Evolutionary conservation across 1,140 invertebrate species (phyloP), one percentile per base, ranked within the genome.

Genomic region (Drosophila eugracilis): DNA sequence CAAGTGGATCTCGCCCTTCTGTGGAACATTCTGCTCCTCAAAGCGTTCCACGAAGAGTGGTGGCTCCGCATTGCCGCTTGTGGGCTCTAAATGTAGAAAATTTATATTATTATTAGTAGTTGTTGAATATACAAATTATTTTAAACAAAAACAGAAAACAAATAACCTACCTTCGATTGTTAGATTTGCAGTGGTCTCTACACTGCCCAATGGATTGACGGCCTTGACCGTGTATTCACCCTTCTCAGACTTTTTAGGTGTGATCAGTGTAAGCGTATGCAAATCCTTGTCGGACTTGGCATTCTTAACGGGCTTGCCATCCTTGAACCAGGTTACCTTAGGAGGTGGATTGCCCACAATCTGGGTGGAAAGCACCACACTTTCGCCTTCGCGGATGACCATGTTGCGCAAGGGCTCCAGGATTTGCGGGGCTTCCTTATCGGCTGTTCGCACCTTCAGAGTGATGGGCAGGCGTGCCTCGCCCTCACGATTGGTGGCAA

Each of bases 401-500:
- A 95, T 93, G 63, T 94, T 95, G 69, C 94, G 94, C 1, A 97
- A 90, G 4, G 96, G 96, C 91, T 97, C 96, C 32, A 97, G 92
- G 39, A 97, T 94, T 93, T 96, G 94, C 30, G 96, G 96, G 62
- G 95, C 93, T 91, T 97, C 95, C 78, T 94, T 94, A 57, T 95
- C 93, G 4, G 93, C 93, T n/a, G 96, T 96, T 90, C 94, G 95
- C 70, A 96, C 95, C 92, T 97, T 97, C 0, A 99, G 91, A 9
- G 94, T 95, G 44, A 98, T 96, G 53, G 95, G 95, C 42, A 97
- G 93, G 44, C 94, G 94, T 12, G 97, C 95, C 93, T 98, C 96
- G 19, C 98, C 98, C 92, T 98, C 97, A 72, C 96, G 93, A 90
- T 98, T 99, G 49, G 95, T 96, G 4, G 97, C 97, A 26, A 96